A percentile compares a stretch with the other conserved stretches of the same genome.
Evolutionary conservation across 2,113 vertebrate species (phyloP).

Genomic region (Callipepla squamata): DNA sequence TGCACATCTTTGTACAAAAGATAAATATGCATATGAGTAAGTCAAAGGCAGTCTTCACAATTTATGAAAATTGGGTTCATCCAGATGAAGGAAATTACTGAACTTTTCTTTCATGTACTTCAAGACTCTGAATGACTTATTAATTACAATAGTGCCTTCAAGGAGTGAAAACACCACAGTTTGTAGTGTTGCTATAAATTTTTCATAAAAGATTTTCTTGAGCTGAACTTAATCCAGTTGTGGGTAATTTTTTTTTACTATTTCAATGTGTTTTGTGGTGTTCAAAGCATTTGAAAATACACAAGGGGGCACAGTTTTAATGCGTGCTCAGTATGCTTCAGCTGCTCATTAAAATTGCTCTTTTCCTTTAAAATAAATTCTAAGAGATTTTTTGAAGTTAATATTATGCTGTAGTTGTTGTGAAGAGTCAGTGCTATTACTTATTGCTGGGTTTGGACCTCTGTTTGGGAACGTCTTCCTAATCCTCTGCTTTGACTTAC

Average conservation of each 20-base stretch:
- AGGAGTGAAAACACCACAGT: constrained; percentile 1
- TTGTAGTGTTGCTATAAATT: constrained; percentile 18
- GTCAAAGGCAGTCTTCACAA: background rate
- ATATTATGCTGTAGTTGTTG: background rate
- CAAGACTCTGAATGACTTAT: constrained; percentile 13
- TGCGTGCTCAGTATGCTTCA: background rate
- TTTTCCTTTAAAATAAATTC: constrained; percentile 6
- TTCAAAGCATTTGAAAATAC: constrained; percentile 50
- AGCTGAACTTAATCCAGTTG: constrained; percentile 9
- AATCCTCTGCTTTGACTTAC: constrained; percentile 3
- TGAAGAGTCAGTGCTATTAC: background rate
- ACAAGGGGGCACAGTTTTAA: constrained; percentile 61
- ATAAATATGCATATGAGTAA: background rate
- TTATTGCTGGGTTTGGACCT: background rate
- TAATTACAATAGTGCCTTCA: constrained; percentile 33
- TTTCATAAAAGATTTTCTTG: constrained; percentile 35
- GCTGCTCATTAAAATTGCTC: background rate
- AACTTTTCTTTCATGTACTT: constrained; percentile 32
- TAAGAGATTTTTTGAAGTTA: background rate
- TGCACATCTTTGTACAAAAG: background rate
- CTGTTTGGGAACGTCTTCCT: background rate
- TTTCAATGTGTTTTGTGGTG: background rate
- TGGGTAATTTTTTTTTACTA: background rate
- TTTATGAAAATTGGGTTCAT: background rate
- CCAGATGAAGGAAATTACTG: constrained; percentile 13